Percentiles rank a stretch among this genome's conserved stretches.
Conservation (phyloP, 1,140 invertebrate genomes). For the Drosophila lowei region DNA sequence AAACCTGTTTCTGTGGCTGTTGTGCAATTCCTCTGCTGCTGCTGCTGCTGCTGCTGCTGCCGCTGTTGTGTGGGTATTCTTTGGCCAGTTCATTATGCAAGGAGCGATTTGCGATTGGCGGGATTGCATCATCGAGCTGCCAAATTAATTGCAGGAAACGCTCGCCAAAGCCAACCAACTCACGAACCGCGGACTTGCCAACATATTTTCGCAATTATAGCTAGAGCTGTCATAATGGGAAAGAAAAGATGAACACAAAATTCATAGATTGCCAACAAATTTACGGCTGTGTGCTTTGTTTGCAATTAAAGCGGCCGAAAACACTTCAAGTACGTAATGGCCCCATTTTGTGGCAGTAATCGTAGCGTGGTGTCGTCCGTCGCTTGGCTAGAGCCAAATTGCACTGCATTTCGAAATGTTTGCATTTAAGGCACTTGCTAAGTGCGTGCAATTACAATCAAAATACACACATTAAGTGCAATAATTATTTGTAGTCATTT, state of each 20-base stretch:
- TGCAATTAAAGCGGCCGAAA: conserved; percentile 48
- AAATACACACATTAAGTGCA: no score
- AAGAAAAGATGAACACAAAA: conserved; percentile 26
- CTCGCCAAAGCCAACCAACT: conserved; percentile 9
- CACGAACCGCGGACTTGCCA: conserved; percentile 36
- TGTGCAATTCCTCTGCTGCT: not conserved
- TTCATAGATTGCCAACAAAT: conserved; percentile 44
- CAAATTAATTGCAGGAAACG: conserved; percentile 74
- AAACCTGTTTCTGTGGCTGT: conserved; percentile 52
- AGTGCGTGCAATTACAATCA: no score
- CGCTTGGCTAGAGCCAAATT: conserved; percentile 36
- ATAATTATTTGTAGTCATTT: no score
- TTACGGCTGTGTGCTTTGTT: conserved; percentile 19
- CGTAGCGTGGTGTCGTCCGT: conserved; percentile 35
- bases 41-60: conserved; percentile 25
- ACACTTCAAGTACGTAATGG: conserved; percentile 47
- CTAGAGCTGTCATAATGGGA: conserved; percentile 40
- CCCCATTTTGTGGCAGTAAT: conserved; percentile 51
- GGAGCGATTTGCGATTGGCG: conserved; percentile 32
- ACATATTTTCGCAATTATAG: conserved; percentile 37
- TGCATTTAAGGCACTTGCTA: not conserved
- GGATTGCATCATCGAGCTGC: conserved; percentile 59
- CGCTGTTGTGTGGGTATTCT: conserved; percentile 67
- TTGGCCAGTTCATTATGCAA: conserved; percentile 77
- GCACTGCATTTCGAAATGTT: conserved; percentile 46